Evolutionary conservation across 2,797 vertebrate species (phyloP), one percentile per base, ranked within the genome.

Genomic region (Sparidentex hasta): DNA sequence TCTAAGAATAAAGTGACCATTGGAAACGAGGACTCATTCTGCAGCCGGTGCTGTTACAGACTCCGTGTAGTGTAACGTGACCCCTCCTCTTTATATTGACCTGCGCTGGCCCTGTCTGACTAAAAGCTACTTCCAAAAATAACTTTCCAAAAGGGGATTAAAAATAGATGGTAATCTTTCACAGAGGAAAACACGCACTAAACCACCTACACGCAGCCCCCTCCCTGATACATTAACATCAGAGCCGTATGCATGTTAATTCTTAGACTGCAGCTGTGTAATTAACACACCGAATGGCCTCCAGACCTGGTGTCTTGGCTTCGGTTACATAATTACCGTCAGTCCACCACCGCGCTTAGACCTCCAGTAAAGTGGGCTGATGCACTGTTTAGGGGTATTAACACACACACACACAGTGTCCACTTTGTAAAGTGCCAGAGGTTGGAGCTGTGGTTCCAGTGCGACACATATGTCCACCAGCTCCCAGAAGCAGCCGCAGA

Each of bases 251-350:
- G 20, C 73, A 71, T 88, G 84, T 84, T 87, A 74, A 87, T 86
- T 84, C 81, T 83, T 80, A 20, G 70, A 76, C 83, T 80, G 71
- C 74, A 78, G 87, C 81, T 85, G 80, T 81, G 66, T 90, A 87
- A 92, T 93, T 91, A 93, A 81, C 73, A 62, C 83, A 70, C 63
- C 73, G 73, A 85, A 85, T 72, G 78, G 76, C 90, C 88, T 85
- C 56, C 63, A 81, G 87, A 70, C 70, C 59, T 41, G 11, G 41
- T 17, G 67, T 41, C 83, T 77, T 76, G 78, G 81, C 82, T 78
- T 82, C 50, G 7, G 83, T 93, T 90, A 69, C 83, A 81, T 90
- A 88, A 93, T 90, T 78, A 79, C 79, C 79, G 72, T 69, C 74
- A 80, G 69, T 66, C 74, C 78, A 63, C 38, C 79, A 57, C 70